A percentile compares a stretch with the other conserved stretches of the same genome.
phyloP scores from a whole-genome alignment of 1,140 invertebrate species.

The Oryzaephilus surinamensis region DNA sequence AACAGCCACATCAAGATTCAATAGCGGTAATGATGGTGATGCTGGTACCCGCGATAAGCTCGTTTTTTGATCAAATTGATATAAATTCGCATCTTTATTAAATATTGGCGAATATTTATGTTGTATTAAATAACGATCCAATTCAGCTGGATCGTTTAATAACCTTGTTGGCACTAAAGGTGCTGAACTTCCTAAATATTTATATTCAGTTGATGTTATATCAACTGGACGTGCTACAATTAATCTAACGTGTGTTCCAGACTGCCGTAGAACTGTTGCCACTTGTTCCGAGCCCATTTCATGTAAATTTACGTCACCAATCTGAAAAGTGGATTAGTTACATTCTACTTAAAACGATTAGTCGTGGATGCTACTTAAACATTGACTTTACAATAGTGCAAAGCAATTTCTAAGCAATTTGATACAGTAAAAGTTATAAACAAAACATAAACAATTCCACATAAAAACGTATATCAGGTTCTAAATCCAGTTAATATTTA shows the following conservation, averaged over 20 bases:
- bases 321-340: too few species aligned
- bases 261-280: constrained; percentile 88
- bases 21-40: constrained; percentile 38
- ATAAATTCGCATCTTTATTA: too few species aligned
- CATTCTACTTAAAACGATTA: too few species aligned
- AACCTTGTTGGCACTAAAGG: constrained; percentile 39
- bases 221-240: constrained; percentile 86
- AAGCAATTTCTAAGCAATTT: neutral
- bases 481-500: too few species aligned
- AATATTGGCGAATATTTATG: constrained; percentile 17
- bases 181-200: constrained; percentile 34
- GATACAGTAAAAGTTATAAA: too few species aligned
- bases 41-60: too few species aligned
- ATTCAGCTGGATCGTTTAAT: constrained; percentile 26
- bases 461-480: too few species aligned
- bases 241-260: constrained; percentile 82
- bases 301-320: constrained; percentile 80
- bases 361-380: too few species aligned
- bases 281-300: constrained; percentile 97
- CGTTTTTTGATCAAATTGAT: too few species aligned
- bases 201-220: constrained; percentile 55
- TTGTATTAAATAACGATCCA: constrained; percentile 23
- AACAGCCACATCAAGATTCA: constrained; percentile 48
- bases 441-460: too few species aligned
- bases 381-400: too few species aligned